Evolutionary conservation across 2,797 vertebrate species (phyloP).

Genomic region (Ara ararauna): DNA sequence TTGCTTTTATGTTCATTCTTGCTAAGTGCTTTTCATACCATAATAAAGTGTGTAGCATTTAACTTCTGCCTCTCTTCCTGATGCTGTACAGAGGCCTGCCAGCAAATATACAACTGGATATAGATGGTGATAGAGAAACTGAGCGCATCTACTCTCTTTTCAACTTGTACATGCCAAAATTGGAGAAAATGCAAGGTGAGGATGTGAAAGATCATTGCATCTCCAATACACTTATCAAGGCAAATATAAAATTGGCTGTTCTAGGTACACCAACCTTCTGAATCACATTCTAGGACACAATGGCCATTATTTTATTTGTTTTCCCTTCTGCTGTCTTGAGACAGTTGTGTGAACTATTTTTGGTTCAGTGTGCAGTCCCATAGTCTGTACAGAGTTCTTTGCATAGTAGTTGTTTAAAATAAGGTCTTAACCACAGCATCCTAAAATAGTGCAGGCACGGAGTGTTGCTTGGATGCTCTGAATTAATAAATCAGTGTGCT

Average conservation of each 20-base stretch:
- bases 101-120: slow-evolving; percentile 97
- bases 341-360: slow-evolving; percentile 31
- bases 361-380: not conserved
- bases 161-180: slow-evolving; percentile 91
- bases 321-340: not conserved
- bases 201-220: not conserved
- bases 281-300: not conserved
- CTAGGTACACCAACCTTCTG: not conserved
- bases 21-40: not conserved
- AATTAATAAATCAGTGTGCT: not conserved
- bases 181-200: slow-evolving; percentile 98
- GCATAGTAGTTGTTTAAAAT: not conserved
- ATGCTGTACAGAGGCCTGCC: slow-evolving; percentile 87
- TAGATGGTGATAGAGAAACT: slow-evolving; percentile 96
- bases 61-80: not conserved
- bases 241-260: not conserved
- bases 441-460: not conserved
- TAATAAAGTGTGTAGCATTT: not conserved
- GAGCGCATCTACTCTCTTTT: slow-evolving; percentile 97
- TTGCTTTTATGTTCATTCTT: not conserved
- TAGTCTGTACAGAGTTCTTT: slow-evolving; percentile 12
- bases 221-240: not conserved
- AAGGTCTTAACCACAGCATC: not conserved
- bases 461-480: not conserved
- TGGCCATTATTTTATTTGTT: not conserved